phyloP scores from a whole-genome alignment of 2,888 invertebrate species.

The Melanostoma mellinum region DNA sequence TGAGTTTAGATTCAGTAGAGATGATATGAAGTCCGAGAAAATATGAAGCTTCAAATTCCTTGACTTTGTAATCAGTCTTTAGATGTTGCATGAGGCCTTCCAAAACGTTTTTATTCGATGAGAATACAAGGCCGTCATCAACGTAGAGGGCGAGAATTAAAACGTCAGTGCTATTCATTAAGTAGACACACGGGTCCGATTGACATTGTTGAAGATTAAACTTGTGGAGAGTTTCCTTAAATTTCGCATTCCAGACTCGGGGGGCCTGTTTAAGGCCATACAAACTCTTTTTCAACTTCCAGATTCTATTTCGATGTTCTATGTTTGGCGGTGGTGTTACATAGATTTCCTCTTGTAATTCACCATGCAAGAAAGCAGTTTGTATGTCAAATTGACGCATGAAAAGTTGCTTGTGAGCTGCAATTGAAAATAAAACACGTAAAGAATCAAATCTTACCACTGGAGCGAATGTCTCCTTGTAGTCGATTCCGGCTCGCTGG shows the following conservation, averaged over 20 bases:
- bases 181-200: conserved; percentile 14
- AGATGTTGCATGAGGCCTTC: too few relatives aligned
- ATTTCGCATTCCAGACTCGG: conserved; percentile 14
- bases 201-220: neutral
- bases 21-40: too few relatives aligned
- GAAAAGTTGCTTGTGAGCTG: conserved; percentile 13
- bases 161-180: conserved; percentile 1
- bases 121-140: too few relatives aligned
- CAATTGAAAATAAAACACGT: conserved; percentile 7
- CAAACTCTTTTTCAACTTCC: neutral
- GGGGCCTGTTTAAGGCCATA: conserved; percentile 10
- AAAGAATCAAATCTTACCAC: conserved; percentile 8
- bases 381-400: conserved; percentile 29
- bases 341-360: conserved; percentile 4
- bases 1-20: too few relatives aligned
- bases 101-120: too few relatives aligned
- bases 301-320: neutral
- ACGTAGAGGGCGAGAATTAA: neutral
- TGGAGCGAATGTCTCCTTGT: conserved; percentile 4
- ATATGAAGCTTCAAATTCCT: too few relatives aligned
- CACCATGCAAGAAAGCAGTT: conserved; percentile 12
- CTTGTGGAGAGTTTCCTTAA: neutral
- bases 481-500: neutral
- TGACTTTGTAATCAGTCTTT: too few relatives aligned
- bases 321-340: neutral